phyloP scores from a whole-genome alignment of 2,888 invertebrate species.

The Hydropsyche betteni region DNA sequence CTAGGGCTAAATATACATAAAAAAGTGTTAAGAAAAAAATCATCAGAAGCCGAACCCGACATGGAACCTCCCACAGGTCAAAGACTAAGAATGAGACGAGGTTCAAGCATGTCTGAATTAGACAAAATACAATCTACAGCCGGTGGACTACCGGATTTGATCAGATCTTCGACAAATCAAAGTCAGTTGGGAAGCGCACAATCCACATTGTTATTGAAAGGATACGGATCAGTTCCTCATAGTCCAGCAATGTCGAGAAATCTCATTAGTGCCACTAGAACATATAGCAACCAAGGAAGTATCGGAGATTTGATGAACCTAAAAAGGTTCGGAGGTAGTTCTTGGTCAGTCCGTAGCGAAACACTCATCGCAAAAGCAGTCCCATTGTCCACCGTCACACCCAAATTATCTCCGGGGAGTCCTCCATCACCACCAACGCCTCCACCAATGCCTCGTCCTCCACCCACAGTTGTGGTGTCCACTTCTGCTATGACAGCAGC shows the following conservation, averaged over 20 bases:
- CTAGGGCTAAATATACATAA: conserved; percentile 30
- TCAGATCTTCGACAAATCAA: conserved; percentile 61
- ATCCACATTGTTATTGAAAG: conserved; percentile 55
- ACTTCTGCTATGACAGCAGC: conserved; percentile 72
- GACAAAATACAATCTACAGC: conserved; percentile 65
- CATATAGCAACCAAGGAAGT: conserved; percentile 68
- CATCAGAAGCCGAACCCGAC: conserved; percentile 51
- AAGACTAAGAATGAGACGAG: conserved; percentile 71
- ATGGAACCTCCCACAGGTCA: conserved; percentile 48
- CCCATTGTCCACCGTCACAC: conserved; percentile 76
- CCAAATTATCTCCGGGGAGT: conserved; percentile 60
- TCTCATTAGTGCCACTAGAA: conserved; percentile 57
- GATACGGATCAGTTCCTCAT: conserved; percentile 63
- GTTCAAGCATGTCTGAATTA: conserved; percentile 77
- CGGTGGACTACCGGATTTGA: conserved; percentile 59
- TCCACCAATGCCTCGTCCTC: conserved; percentile 24
- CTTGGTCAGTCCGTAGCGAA: conserved; percentile 77
- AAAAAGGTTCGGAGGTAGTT: conserved; percentile 76
- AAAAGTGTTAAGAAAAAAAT: conserved; percentile 53
- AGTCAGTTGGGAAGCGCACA: conserved; percentile 60
- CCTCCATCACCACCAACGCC: conserved; percentile 58
- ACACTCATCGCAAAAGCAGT: conserved; percentile 76
- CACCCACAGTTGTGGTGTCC: conserved; percentile 57
- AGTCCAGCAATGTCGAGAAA: conserved; percentile 65
- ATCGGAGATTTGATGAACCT: conserved; percentile 84